Base-by-base conservation (phyloP, 2,113 vertebrate genomes). In the Gymnocephalus cernua region DNA sequence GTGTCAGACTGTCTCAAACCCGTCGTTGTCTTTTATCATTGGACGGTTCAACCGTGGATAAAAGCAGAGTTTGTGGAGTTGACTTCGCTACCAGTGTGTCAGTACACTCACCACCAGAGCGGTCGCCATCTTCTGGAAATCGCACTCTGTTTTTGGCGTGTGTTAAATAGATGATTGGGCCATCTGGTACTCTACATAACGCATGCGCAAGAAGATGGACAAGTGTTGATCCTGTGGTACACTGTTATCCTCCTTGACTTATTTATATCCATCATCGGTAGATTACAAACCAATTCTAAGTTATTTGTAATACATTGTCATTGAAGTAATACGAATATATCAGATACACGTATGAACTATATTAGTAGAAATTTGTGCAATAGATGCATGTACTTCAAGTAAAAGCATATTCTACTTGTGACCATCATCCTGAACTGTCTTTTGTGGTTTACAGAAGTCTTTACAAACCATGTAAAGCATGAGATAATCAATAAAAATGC, bases 111-210 rank as follows among this genome's bases (percentile, higher is more conserved):
- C 98, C 97, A 96, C 94, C 91, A 98, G 93, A 89, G 96, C 96
- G 86, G 97, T 93, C 97, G 98, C 98, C 98, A 99, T 99, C 96
- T 98, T 98, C 96, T 90, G 93, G 92, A 93, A 94, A 79, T 95
- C 89, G 90, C 95, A 61, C 84, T 58, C 50, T 23, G 89, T 56
- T 87, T 92, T 88, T 86, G 88, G 80, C 84, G 88, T 89, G 87
- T 65, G 81, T 88, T 93, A 82, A 94, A 89, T 89, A 95, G 93
- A 86, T 92, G 95, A 96, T 96, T 97, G 96, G 96, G 27, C 67
- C 85, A 77, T 2, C 4, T 76, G 86, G 27, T 45, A 0, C 29
- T 27, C 23, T 1, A 0, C 14, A 77, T 0, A 1, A 27, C 91
- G 88, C 92, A 87, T 89, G 89, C 93, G 91, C 91, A 79, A 0